Conservation (phyloP, 2,113 vertebrate genomes). For the Ailurus styani region DNA sequence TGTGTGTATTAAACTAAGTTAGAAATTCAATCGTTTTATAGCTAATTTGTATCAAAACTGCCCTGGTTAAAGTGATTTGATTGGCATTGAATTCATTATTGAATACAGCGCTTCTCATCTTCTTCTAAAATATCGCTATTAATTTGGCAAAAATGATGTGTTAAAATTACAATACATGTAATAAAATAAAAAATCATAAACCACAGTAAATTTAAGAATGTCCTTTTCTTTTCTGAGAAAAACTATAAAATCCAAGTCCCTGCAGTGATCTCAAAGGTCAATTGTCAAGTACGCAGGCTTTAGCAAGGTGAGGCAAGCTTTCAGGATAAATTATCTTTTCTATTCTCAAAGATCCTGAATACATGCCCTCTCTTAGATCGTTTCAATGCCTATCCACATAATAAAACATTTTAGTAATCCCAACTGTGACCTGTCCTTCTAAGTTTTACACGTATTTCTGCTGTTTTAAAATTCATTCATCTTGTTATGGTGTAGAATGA, state of each 20-base stretch:
- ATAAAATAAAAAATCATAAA: conserved; percentile 46
- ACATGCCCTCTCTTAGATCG: not conserved
- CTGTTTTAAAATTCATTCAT: not conserved
- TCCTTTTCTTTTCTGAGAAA: conserved; percentile 1
- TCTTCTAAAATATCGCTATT: conserved; percentile 19
- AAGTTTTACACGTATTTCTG: not conserved
- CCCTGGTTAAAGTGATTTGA: not conserved
- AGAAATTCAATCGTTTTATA: conserved; percentile 19
- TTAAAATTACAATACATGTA: not conserved
- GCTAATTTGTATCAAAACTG: conserved; percentile 24
- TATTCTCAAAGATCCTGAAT: not conserved
- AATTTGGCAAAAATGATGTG: conserved; percentile 7
- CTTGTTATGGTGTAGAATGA: not conserved
- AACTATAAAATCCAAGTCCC: conserved; percentile 16
- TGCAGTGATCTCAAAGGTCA: not conserved
- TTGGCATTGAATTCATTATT: conserved; percentile 11
- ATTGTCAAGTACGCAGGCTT: not conserved
- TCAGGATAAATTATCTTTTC: not conserved
- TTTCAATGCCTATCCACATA: not conserved
- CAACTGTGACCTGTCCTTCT: not conserved
- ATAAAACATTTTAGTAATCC: not conserved
- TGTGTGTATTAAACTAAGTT: conserved; percentile 11
- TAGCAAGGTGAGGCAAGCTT: not conserved
- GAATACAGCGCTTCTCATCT: not conserved
- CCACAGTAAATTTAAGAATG: not conserved